phyloP scores from a whole-genome alignment of 2,888 invertebrate genomes.

The Drosophila longiperda region DNA sequence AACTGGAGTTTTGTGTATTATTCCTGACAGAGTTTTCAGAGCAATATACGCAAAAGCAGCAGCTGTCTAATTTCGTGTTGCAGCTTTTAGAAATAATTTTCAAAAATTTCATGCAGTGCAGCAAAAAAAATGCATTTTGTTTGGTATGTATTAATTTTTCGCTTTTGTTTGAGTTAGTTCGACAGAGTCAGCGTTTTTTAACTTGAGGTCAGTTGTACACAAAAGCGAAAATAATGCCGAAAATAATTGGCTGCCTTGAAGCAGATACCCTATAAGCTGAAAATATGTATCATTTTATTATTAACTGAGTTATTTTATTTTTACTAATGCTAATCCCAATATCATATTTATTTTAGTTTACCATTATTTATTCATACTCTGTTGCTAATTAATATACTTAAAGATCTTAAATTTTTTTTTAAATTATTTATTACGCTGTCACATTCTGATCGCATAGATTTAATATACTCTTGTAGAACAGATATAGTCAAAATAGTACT shows the following conservation, averaged over 20 bases:
- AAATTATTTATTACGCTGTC: not conserved
- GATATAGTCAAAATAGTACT: not conserved
- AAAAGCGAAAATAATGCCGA: constrained; percentile 10
- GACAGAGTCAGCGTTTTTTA: constrained; percentile 36
- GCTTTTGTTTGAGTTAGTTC: constrained; percentile 38
- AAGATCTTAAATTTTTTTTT: too few species aligned
- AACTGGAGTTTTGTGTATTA: constrained; percentile 40
- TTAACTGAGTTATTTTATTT: not conserved
- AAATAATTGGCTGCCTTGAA: too few species aligned
- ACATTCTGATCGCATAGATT: not conserved
- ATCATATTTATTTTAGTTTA: not conserved
- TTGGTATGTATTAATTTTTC: constrained; percentile 41
- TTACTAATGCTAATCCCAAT: not conserved
- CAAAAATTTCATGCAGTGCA: constrained; percentile 46
- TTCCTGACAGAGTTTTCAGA: constrained; percentile 1
- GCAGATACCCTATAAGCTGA: not conserved
- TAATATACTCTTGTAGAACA: not conserved
- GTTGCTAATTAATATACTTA: not conserved
- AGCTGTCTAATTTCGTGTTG: constrained; percentile 68
- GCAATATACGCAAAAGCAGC: constrained; percentile 25
- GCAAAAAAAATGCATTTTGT: constrained; percentile 47
- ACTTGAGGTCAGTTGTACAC: constrained; percentile 17
- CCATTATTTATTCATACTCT: not conserved
- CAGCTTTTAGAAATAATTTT: constrained; percentile 64
- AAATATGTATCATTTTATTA: not conserved